Percentiles rank a stretch among this genome's conserved stretches.
Evolutionary conservation across 1,140 invertebrate genomes (phyloP).

Genomic region (Uloborus diversus): DNA sequence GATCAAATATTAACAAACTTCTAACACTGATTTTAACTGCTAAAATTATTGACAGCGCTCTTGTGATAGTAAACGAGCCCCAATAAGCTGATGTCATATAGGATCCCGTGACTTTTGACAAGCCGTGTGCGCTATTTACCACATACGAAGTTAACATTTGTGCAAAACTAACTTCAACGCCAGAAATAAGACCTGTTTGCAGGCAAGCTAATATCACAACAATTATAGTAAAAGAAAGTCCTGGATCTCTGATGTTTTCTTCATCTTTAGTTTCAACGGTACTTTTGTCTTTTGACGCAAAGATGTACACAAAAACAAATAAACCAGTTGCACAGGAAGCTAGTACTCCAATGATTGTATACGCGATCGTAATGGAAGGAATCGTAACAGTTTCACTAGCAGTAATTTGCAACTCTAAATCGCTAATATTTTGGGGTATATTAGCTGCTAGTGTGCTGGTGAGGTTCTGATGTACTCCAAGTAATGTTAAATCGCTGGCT

Average conservation of each 20-base stretch:
- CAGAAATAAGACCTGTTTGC: conserved; percentile 67
- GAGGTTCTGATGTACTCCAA: background rate
- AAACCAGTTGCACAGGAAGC: conserved; percentile 4
- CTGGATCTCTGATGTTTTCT: conserved; percentile 12
- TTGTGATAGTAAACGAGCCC: conserved; percentile 67
- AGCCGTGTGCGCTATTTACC: conserved; percentile 62
- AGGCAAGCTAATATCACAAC: conserved; percentile 56
- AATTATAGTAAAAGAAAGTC: conserved; percentile 1
- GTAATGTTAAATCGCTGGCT: background rate
- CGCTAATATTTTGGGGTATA: background rate
- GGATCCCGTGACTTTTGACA: conserved; percentile 64
- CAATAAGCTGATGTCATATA: conserved; percentile 68
- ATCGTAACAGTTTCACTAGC: background rate
- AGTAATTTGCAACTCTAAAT: background rate
- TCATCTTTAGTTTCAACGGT: background rate
- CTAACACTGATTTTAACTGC: conserved; percentile 63
- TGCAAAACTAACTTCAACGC: conserved; percentile 67
- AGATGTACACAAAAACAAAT: background rate
- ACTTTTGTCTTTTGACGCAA: conserved; percentile 4
- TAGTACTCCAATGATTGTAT: conserved; percentile 14
- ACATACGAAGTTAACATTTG: conserved; percentile 66
- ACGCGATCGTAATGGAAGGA: conserved; percentile 16
- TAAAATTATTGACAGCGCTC: conserved; percentile 67
- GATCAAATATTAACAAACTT: conserved; percentile 65
- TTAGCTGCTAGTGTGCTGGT: background rate